Evolutionary conservation across 2,888 invertebrate genomes (phyloP).

Genomic region (Colletes collaris): DNA sequence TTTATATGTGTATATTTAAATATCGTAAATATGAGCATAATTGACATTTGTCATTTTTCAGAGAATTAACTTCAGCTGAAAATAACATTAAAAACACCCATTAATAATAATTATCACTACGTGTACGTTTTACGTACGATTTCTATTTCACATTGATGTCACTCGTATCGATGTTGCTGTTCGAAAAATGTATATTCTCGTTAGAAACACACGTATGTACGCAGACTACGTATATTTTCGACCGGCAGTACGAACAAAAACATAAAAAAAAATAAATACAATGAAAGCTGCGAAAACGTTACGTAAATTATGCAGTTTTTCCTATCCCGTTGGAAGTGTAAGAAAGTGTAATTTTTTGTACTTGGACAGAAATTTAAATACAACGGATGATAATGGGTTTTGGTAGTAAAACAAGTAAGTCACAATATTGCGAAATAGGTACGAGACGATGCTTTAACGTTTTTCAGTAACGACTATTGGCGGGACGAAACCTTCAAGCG

Average conservation of each 20-base stretch:
- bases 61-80: constrained; percentile 32
- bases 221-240: not conserved
- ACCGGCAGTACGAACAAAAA: not conserved
- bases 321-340: not conserved
- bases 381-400: not conserved
- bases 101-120: constrained; percentile 31
- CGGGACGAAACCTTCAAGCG: not conserved
- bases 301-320: not conserved
- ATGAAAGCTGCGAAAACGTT: not conserved
- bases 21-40: constrained; percentile 19
- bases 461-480: not conserved
- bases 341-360: not conserved
- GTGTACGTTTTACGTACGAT: constrained; percentile 7
- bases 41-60: not conserved
- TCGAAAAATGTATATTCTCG: constrained; percentile 4
- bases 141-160: not conserved
- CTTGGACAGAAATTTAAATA: not conserved
- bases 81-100: constrained; percentile 16
- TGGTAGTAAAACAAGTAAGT: not conserved
- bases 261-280: not conserved
- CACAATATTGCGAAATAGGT: constrained; percentile 29
- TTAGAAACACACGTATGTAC: not conserved
- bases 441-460: constrained; percentile 5
- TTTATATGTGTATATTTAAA: not conserved
- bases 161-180: not conserved